These are phyloP conservation scores for Chroicocephalus ridibundus DNA, from an alignment of 2,113 vertebrate genomes.

Conservation along the genomic window DNA sequence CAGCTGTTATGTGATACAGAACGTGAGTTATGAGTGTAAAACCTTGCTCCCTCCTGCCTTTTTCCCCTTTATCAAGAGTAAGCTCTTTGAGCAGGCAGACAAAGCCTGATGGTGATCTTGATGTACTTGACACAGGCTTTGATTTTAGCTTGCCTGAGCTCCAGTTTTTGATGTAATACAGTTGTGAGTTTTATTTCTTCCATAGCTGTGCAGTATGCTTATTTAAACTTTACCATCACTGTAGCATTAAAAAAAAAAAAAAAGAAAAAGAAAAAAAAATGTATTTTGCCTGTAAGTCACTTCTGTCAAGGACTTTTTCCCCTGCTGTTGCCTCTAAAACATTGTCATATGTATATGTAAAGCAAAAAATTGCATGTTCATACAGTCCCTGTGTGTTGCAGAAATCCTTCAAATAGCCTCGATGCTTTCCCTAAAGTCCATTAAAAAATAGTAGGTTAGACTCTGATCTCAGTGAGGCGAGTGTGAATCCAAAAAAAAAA, in stretches of 20 bases:
- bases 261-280: neutral
- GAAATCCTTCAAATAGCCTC: neutral
- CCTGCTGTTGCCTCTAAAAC: neutral
- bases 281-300: neutral
- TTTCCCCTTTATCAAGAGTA: neutral
- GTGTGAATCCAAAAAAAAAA: neutral
- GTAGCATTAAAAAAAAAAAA: neutral
- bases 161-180: conserved; percentile 31
- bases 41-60: neutral
- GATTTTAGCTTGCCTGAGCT: conserved; percentile 40
- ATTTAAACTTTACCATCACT: neutral
- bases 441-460: neutral
- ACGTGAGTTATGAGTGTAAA: neutral
- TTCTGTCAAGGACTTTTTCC: neutral
- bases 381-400: neutral
- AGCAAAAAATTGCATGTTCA: neutral
- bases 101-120: conserved; percentile 51
- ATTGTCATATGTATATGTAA: neutral
- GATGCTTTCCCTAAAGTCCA: neutral
- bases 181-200: conserved; percentile 20
- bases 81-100: conserved; percentile 9
- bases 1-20: conserved; percentile 17
- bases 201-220: neutral
- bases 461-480: neutral
- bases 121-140: conserved; percentile 35